Conservation (phyloP, 1,140 invertebrate genomes). For the Nymphalis io region DNA sequence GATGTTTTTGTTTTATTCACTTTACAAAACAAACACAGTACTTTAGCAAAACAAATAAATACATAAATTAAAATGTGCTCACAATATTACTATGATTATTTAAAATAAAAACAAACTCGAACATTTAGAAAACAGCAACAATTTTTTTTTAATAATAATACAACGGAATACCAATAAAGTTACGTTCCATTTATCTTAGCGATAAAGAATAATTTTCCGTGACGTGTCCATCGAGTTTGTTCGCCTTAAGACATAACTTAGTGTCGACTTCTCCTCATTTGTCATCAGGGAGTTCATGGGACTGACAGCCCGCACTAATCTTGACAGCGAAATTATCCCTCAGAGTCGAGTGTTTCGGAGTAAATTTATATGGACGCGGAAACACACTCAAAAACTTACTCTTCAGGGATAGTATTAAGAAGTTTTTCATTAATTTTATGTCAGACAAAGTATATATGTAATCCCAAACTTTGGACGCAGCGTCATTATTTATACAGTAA, state of each 20-base stretch:
- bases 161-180: not conserved
- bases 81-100: no score
- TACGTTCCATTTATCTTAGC: slow-evolving; percentile 5
- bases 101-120: not conserved
- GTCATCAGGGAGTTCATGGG: slow-evolving; percentile 44
- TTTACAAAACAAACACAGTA: not conserved
- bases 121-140: not conserved
- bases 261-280: slow-evolving; percentile 47
- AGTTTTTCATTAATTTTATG: slow-evolving; percentile 9
- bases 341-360: slow-evolving; percentile 38
- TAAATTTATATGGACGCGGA: slow-evolving; percentile 20
- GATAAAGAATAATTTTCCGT: slow-evolving; percentile 26
- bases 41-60: no score
- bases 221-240: slow-evolving; percentile 42
- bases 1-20: not conserved
- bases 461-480: not conserved
- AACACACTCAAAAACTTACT: slow-evolving; percentile 33
- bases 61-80: no score
- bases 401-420: slow-evolving; percentile 19
- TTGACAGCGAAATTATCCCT: slow-evolving; percentile 54
- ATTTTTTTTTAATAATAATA: not conserved
- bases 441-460: slow-evolving; percentile 4
- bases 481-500: not conserved
- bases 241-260: slow-evolving; percentile 37
- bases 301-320: slow-evolving; percentile 48